Evolutionary conservation across 2,797 vertebrate species (phyloP), one percentile per base, ranked within the genome.

Genomic region (Austrolebias charrua): DNA sequence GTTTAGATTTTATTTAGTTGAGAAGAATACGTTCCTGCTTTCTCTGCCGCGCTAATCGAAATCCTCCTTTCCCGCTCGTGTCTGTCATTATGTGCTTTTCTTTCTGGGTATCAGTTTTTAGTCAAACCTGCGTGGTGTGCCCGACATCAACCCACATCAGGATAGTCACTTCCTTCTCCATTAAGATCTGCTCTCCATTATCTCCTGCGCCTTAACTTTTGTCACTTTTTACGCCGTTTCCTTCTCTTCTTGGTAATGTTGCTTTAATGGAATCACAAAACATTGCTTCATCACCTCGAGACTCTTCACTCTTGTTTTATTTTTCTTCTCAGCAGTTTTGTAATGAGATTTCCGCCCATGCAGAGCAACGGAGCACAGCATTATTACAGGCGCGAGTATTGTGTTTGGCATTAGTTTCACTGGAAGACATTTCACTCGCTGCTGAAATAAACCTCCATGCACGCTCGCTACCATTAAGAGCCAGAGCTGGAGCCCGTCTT

Each of bases 281-380:
- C 87, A 81, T 82, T 77, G 86, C 80, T 46, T 88, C 85, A 83
- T 83, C 82, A 85, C 86, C 87, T 77, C 77, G 81, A 87, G 89
- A 86, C 85, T 81, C 86, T 85, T 87, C 84, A 80, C 80, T 85
- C 86, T 85, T 77, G 71, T 78, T 75, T 86, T 85, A 74, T 88
- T 87, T 88, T 91, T 85, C 80, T 88, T 80, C 81, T 88, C 87
- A 87, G 85, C 82, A 56, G 89, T 89, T 89, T 79, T 71, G 40
- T 93, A 94, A 94, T 92, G 91, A 91, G 90, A 90, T 92, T 92
- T 89, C 83, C 85, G 75, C 86, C 86, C 90, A 89, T 89, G 89
- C 89, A 89, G 82, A 89, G 84, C 89, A 71, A 83, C 61, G 70
- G 76, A 75, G 78, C 86, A 82, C 82, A 75, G 80, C 69, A 63